phyloP scores from a whole-genome alignment of 2,797 vertebrate genomes.

The Sebastes paucispinis region DNA sequence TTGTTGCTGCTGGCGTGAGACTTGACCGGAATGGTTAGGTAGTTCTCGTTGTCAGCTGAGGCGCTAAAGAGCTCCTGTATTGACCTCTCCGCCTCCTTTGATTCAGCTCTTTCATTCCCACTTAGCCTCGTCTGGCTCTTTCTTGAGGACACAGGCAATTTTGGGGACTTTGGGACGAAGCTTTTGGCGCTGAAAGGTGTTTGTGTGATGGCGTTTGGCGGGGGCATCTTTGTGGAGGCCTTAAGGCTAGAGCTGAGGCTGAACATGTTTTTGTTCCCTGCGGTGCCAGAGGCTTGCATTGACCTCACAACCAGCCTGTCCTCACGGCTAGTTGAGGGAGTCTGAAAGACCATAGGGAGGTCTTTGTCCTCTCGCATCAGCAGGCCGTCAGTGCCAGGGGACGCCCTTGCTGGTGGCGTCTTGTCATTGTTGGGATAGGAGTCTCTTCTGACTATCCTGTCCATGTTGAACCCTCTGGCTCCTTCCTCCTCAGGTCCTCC shows the following conservation, averaged over 20 bases:
- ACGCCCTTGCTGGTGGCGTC: constrained; percentile 26
- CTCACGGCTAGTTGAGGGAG: constrained; percentile 13
- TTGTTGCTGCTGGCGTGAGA: constrained; percentile 48
- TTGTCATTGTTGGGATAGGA: constrained; percentile 72
- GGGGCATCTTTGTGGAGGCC: constrained; percentile 34
- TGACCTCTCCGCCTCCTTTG: constrained; percentile 47
- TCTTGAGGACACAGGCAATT: constrained; percentile 62
- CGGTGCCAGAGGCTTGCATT: constrained; percentile 11
- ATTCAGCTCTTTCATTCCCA: constrained; percentile 37
- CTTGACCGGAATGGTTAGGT: constrained; percentile 89
- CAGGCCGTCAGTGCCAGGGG: constrained; percentile 18
- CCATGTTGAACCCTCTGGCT: not conserved
- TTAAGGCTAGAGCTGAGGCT: constrained; percentile 53
- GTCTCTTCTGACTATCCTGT: constrained; percentile 58
- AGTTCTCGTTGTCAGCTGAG: constrained; percentile 83
- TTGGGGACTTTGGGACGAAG: constrained; percentile 57
- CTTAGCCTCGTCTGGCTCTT: constrained; percentile 21
- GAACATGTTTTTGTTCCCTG: constrained; percentile 57
- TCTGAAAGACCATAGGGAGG: constrained; percentile 17
- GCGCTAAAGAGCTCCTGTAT: constrained; percentile 32
- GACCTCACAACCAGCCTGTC: constrained; percentile 40
- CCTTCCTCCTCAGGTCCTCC: constrained; percentile 55
- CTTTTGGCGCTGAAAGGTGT: constrained; percentile 52
- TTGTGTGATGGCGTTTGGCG: constrained; percentile 26
- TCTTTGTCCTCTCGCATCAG: constrained; percentile 44